These are phyloP conservation scores for Rhinichthys osculus DNA, from an alignment of 2,797 vertebrate genomes.

Conservation along the genomic window DNA sequence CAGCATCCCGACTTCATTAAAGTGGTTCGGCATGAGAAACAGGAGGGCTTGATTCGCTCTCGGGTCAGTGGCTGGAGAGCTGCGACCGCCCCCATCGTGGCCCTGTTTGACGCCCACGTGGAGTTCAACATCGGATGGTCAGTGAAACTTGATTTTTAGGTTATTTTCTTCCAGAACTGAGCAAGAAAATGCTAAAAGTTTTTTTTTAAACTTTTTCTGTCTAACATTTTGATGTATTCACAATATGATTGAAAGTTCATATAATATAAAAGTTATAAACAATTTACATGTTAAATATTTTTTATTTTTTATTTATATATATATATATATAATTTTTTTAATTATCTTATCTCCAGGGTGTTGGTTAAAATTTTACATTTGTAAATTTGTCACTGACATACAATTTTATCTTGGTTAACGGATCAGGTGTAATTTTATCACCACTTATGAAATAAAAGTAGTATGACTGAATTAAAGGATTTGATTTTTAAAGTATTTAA, in stretches of 20 bases:
- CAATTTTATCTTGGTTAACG: background rate
- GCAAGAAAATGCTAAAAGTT: background rate
- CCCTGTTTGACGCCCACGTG: conserved; percentile 96
- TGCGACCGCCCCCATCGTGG: conserved; percentile 91
- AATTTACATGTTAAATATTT: background rate
- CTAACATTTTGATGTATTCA: background rate
- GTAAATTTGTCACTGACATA: too few species aligned
- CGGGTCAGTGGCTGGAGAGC: conserved; percentile 96
- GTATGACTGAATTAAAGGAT: background rate
- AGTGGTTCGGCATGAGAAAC: conserved; percentile 89
- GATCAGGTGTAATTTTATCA: background rate
- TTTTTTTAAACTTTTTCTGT: background rate
- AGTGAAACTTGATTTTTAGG: conserved; percentile 51
- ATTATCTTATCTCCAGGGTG: background rate
- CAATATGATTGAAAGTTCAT: background rate
- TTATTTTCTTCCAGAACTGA: background rate
- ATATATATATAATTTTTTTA: too few species aligned
- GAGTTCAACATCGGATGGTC: conserved; percentile 96
- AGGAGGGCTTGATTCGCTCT: conserved; percentile 95
- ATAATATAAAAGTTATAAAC: background rate
- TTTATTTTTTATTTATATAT: background rate
- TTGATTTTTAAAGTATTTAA: background rate
- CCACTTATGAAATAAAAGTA: background rate
- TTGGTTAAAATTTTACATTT: too few species aligned
- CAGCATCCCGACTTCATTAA: conserved; percentile 91